A percentile compares a stretch with the other conserved stretches of the same genome.
These are phyloP conservation scores for Paramuricea clavata DNA, from an alignment of 92 coral and sea anemone genomes.

Conservation along the genomic window DNA sequence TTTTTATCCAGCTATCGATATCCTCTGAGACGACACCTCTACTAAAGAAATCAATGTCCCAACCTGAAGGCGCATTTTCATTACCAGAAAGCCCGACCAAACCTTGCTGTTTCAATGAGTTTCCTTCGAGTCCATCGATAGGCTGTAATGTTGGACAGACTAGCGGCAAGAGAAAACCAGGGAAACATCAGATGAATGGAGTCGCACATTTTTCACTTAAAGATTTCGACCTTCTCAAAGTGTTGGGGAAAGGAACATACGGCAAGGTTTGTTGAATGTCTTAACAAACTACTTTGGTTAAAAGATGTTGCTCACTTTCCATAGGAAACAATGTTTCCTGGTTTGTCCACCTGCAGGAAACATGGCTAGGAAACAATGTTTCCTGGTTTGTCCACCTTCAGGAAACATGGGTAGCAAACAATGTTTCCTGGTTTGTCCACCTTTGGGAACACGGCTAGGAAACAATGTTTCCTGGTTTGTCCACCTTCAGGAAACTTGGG, in stretches of 20 bases:
- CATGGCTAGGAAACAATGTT: too few relatives aligned
- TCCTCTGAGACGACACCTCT: conserved; percentile 19
- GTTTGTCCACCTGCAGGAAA: too few relatives aligned
- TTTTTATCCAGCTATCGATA: conserved; percentile 24
- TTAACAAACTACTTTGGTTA: too few relatives aligned
- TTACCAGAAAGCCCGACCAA: background rate
- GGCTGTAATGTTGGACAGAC: background rate
- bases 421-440: too few relatives aligned
- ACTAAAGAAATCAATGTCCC: conserved; percentile 28
- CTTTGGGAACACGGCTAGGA: too few relatives aligned
- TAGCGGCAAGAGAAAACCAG: background rate
- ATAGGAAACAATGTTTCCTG: too few relatives aligned
- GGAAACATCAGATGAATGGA: conserved; percentile 28
- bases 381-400: too few relatives aligned
- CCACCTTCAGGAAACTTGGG: too few relatives aligned
- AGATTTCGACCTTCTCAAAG: conserved; percentile 88
- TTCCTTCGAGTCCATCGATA: background rate
- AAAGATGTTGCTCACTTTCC: too few relatives aligned
- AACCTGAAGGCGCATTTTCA: conserved; percentile 44
- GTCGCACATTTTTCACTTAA: conserved; percentile 67
- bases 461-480: too few relatives aligned
- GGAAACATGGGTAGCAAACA: too few relatives aligned
- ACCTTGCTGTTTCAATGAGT: background rate
- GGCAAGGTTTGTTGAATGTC: conserved; percentile 82
- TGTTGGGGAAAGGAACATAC: conserved; percentile 97